Evolutionary conservation across 2,888 invertebrate genomes (phyloP).

Genomic region (Cremastinae sp.): DNA sequence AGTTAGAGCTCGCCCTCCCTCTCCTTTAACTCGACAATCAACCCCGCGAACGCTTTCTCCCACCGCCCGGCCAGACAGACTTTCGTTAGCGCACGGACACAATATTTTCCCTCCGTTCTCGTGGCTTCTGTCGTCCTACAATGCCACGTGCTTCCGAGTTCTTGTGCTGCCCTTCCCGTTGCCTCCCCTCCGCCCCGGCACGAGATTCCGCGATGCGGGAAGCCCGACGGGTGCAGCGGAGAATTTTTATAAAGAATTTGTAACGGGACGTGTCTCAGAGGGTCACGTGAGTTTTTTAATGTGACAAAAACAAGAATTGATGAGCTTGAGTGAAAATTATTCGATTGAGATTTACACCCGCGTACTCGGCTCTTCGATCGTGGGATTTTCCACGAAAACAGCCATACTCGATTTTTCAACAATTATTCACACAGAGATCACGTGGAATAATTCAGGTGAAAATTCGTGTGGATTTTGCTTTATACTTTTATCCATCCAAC

Average conservation of each 20-base stretch:
- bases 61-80: background rate
- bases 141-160: slow-evolving; percentile 56
- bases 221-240: slow-evolving; percentile 43
- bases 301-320: background rate
- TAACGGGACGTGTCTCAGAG: background rate
- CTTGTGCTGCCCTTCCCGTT: slow-evolving; percentile 19
- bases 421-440: no score
- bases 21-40: slow-evolving; percentile 55
- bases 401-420: no score
- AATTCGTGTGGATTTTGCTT: no score
- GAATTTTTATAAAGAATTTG: slow-evolving; percentile 33
- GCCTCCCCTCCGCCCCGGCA: background rate
- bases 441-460: no score
- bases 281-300: slow-evolving; percentile 18
- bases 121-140: slow-evolving; percentile 57
- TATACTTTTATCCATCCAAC: no score
- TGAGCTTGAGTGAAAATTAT: background rate
- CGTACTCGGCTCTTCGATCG: background rate
- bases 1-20: slow-evolving; percentile 54
- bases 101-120: slow-evolving; percentile 63
- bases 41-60: slow-evolving; percentile 34
- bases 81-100: slow-evolving; percentile 53
- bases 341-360: background rate
- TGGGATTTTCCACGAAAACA: slow-evolving; percentile 17
- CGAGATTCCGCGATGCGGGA: slow-evolving; percentile 21